Base-by-base conservation (phyloP, 2,888 invertebrate genomes). In the Aphrophora alni region DNA sequence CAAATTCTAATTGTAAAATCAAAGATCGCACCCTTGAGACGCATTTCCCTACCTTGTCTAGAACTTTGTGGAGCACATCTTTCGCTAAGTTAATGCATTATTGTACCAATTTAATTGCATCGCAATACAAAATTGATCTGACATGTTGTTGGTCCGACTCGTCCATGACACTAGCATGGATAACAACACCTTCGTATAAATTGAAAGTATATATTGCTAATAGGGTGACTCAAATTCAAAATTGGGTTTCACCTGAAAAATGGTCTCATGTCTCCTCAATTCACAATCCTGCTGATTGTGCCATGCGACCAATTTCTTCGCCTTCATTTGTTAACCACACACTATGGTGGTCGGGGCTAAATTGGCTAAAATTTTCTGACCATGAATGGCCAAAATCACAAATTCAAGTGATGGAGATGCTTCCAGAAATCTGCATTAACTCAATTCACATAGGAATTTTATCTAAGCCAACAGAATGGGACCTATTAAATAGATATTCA, bases 251-350 rank as follows among this genome's bases (percentile, higher is more conserved):
- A 8, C 17, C 27, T 26, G 77, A 82, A 83, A 25, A 33, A 78
- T 87, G 86, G 86, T 59, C 75, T 33, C 85, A 87, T 76, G 85
- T 87, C 0, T 70, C 81, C 21, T 83, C 85, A 7, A 71, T 76
- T 21, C 74, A 83, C 5, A 87, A 87, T 80, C 86, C 87, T 0
- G 86, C 87, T 4, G 86, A 87, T 51, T 84, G 12, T 17, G 75
- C 3, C 77, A 80, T 0, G 14, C 24, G 1, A 84, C 84, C 68
- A 73, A 82, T 0, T 10, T 70, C 26, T 26, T 38, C 14, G 81
- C n/a, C n/a, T 33, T n/a, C 1, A 12, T n/a, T 78, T 10, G 12
- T 12, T 26, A n/a, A 38, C 14, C 14, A 83, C 69, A 24, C 51
- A 0, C 79, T 85, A 17, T 85, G 84, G 84, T 84, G 84, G 85